Evolutionary conservation across 2,888 invertebrate genomes (phyloP).

Genomic region (Papilio demoleus): DNA sequence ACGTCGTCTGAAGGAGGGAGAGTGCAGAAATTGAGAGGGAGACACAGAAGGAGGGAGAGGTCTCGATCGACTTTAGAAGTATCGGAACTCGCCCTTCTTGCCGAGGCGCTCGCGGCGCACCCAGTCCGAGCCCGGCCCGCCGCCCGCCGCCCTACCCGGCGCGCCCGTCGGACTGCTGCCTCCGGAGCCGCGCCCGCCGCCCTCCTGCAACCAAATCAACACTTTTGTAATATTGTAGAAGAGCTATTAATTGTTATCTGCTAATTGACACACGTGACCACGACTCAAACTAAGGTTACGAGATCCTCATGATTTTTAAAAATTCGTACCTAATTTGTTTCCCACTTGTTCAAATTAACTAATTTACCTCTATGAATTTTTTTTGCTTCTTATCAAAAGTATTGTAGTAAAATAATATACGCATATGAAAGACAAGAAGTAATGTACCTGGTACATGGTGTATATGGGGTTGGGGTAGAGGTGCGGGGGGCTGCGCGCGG

Average conservation of each 20-base stretch:
- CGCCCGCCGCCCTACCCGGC: constrained; percentile 56
- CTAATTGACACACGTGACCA: no score
- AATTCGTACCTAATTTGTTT: no score
- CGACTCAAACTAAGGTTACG: no score
- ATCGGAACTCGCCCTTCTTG: constrained; percentile 97
- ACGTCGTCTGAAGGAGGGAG: no score
- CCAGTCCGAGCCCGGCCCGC: constrained; percentile 89
- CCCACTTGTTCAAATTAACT: no score
- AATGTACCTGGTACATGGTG: constrained; percentile 73
- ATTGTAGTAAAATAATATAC: no score
- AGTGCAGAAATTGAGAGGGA: no score
- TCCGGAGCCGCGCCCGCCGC: constrained; percentile 69
- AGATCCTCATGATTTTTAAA: no score
- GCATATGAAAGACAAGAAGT: no score
- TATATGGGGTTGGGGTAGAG: constrained; percentile 90
- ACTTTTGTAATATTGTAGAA: background rate
- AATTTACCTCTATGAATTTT: no score
- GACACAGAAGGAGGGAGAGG: background rate
- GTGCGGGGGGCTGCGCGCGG: constrained; percentile 86
- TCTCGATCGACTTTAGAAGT: constrained; percentile 86
- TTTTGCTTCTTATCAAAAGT: no score
- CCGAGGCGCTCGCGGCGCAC: constrained; percentile 94
- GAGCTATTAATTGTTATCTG: background rate
- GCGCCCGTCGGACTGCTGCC: constrained; percentile 69
- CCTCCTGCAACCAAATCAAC: constrained; percentile 58